Base-by-base conservation (phyloP, 1,140 invertebrate species). In the Drosophila ogumai region DNA sequence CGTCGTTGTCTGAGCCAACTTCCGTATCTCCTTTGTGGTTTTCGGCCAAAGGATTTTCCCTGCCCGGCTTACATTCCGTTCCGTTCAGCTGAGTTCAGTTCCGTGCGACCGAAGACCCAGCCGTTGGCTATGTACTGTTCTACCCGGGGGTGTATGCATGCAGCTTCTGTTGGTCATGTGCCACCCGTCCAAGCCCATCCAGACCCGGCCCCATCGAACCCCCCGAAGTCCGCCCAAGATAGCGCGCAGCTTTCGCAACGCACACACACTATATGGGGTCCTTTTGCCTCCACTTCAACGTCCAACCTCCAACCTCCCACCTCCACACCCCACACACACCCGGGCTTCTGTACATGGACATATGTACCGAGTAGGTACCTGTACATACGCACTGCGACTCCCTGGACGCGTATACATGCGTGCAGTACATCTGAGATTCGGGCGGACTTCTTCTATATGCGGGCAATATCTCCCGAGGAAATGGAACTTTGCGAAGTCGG, bases 11-110 rank as follows among this genome's bases (percentile, higher is more conserved):
- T 90, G 87, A 77, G 79, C 76, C 82, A 82, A 87, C 88, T 92
- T 91, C 91, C 91, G 91, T 92, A 92, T 91, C 82, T 91, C 82
- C 85, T 92, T 92, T 92, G 88, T 90, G 88, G 87, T 81, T 91
- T 87, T 84, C 74, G 75, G 61, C 72, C 82, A 91, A 90, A 90
- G 82, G 85, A 90, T 91, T 88, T 90, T 57, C 55, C 90, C 87
- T 84, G 67, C 54, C 91, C 90, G 91, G 84, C 91, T 92, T 87
- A 80, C 91, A 81, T 76, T 90, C 81, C 72, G 81, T 63, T 54
- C 77, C 66, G 84, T 69, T 72, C 64, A 34, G 56, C 28, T 69
- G 46, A 87, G 60, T 32, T 55, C 61, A 55, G 81, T 74, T 73
- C 61, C 61, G 57, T 91, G 75, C 87, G 91, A 92, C 76, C 82